These are phyloP conservation scores for Vicugna pacos DNA, from an alignment of 2,113 vertebrate genomes.

Conservation along the genomic window DNA sequence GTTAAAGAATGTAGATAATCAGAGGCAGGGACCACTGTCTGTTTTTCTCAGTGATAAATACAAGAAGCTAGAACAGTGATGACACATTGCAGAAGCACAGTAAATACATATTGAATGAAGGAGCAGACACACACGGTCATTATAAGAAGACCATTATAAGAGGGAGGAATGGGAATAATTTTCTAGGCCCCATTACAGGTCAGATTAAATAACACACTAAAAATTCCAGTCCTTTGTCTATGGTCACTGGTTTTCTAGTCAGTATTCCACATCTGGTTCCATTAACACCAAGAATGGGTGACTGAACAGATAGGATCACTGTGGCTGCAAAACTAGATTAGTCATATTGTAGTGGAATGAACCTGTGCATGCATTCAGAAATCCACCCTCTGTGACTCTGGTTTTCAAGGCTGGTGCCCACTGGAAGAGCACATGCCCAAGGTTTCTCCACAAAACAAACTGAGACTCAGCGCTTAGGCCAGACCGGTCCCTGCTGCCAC, in stretches of 20 bases:
- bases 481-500: background rate
- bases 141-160: background rate
- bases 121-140: background rate
- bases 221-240: background rate
- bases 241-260: slow-evolving; percentile 22
- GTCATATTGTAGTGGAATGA: background rate
- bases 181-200: slow-evolving; percentile 30
- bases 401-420: slow-evolving; percentile 18
- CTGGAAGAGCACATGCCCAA: background rate
- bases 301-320: background rate
- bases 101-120: background rate
- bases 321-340: background rate
- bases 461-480: background rate
- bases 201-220: slow-evolving; percentile 25
- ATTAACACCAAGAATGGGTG: slow-evolving; percentile 38
- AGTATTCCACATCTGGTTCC: slow-evolving; percentile 44
- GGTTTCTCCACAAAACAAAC: background rate
- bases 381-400: background rate
- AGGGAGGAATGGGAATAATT: background rate
- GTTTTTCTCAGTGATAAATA: background rate
- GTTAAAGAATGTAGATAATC: background rate
- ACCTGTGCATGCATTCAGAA: background rate
- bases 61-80: background rate
- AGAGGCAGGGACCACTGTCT: background rate
- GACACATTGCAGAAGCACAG: background rate